phyloP scores from a whole-genome alignment of 92 coral and sea anemone species.

The Zoanthus sansibaricus region DNA sequence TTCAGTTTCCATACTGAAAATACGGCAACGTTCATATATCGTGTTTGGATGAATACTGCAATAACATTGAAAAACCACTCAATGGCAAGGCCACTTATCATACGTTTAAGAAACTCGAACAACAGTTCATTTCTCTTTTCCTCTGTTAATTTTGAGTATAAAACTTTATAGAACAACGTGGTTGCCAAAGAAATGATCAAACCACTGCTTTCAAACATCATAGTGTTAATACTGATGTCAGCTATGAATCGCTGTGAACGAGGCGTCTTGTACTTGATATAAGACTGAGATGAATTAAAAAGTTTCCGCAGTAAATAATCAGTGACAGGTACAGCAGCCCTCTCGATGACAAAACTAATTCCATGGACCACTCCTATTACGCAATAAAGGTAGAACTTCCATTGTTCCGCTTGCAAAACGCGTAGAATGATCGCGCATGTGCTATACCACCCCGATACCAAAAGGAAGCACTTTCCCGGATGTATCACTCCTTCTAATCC shows the following conservation, averaged over 20 bases:
- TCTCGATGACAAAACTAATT: conserved; percentile 7
- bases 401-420: conserved; percentile 49
- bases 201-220: conserved; percentile 20
- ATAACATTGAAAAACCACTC: conserved; percentile 23
- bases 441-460: conserved; percentile 32
- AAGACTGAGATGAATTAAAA: neutral
- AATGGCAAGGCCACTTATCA: conserved; percentile 18
- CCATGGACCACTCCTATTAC: conserved; percentile 36
- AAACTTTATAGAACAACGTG: conserved; percentile 22
- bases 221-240: conserved; percentile 40
- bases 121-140: neutral
- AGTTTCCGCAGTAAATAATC: neutral
- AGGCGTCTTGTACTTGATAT: neutral
- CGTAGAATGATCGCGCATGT: conserved; percentile 4
- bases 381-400: conserved; percentile 19
- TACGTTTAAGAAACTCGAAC: neutral
- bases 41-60: conserved; percentile 19
- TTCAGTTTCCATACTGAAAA: conserved; percentile 13
- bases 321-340: conserved; percentile 1
- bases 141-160: conserved; percentile 11
- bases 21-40: conserved; percentile 27
- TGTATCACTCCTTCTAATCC: conserved; percentile 24
- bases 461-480: conserved; percentile 42
- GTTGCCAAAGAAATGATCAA: conserved; percentile 6
- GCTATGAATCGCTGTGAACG: conserved; percentile 57